phyloP scores from a whole-genome alignment of 2,113 vertebrate species.

The Pedionomus torquatus region DNA sequence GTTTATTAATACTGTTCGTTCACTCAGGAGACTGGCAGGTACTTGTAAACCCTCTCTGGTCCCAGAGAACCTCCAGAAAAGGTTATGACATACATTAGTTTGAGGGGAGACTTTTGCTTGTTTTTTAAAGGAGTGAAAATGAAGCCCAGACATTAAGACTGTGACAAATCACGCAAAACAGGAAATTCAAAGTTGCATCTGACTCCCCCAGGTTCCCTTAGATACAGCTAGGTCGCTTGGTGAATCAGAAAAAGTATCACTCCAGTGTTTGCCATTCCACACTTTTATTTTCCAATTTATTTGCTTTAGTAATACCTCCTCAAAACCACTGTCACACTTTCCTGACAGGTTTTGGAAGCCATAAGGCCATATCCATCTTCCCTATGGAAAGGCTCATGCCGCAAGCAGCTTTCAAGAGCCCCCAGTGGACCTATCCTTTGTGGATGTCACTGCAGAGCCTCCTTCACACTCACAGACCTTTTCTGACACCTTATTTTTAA shows the following conservation, averaged over 20 bases:
- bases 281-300: neutral
- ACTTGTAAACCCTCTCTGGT: neutral
- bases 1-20: neutral
- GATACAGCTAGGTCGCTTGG: neutral
- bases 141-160: slow-evolving; percentile 38
- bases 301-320: neutral
- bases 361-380: neutral
- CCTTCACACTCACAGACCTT: neutral
- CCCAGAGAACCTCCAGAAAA: slow-evolving; percentile 9
- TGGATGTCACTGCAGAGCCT: neutral
- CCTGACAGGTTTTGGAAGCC: neutral
- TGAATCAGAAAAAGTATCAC: neutral
- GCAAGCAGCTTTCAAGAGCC: neutral
- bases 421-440: neutral
- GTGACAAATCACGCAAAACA: slow-evolving; percentile 59
- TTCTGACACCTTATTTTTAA: neutral
- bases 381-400: neutral
- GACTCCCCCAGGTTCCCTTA: slow-evolving; percentile 43
- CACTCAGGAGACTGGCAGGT: neutral
- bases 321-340: neutral
- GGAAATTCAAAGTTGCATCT: slow-evolving; percentile 49
- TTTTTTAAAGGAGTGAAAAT: slow-evolving; percentile 59
- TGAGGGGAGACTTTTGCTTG: neutral
- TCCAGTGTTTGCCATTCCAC: neutral
- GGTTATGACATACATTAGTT: neutral